Evolutionary conservation across 2,113 vertebrate genomes (phyloP), one percentile per base, ranked within the genome.

Genomic region (Pelmatolapia mariae): DNA sequence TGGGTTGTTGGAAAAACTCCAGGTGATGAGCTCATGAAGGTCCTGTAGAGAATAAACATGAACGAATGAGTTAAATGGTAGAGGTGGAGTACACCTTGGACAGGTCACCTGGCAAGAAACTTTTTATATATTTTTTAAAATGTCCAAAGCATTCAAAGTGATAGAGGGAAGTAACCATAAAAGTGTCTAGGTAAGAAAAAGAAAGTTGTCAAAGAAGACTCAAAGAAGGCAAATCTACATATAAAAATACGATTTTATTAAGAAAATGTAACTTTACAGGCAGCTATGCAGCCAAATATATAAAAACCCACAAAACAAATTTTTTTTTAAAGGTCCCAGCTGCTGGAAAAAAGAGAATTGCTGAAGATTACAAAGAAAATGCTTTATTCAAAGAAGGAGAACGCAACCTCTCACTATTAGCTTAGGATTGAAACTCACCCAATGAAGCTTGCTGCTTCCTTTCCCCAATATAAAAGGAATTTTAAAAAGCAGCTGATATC

Each of bases 271-370:
- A 71, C n/a, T 43, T 68, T 68, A 24, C 36, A 3, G 11, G 2
- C 19, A 24, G 19, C 63, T 71, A 16, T 9, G 12, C 22, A 24
- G 7, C 8, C 45, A 26, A 15, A 73, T 7, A 9, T 10, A 18
- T 18, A 0, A 45, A 24, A 45, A 73, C 22, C 36, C 38, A 9
- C 8, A 24, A 73, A 26, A 4, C 0, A 71, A 71, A 16, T 24
- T 13, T 29, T 56, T 56, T 50, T 59, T 59, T 13, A 71, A 43
- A 71, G 54, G 12, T 40, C n/a, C 11, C 36, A 43, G 38, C 2
- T 24, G 66, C 5, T 43, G n/a, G 66, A 43, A 2, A 73, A 61
- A 59, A 8, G 3, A 10, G 15, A 59, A 16, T 29, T 1, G 13
- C 13, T 59, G 56, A 66, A 24, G n/a, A 71, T 71, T n/a, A 22